phyloP scores from a whole-genome alignment of 1,140 invertebrate species.

The Caerostris extrusa region DNA sequence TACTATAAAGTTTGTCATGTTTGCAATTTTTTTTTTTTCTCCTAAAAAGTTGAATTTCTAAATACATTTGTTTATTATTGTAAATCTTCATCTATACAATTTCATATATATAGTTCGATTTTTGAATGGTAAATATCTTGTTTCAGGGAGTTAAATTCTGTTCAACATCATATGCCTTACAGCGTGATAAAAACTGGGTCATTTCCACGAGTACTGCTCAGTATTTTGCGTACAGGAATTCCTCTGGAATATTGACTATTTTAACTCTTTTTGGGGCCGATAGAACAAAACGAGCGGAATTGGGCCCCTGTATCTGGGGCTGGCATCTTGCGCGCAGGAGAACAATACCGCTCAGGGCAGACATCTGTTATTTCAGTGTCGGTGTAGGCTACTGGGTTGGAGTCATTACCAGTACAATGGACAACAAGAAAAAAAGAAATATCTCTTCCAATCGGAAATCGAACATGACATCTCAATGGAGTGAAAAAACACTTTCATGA shows the following conservation, averaged over 20 bases:
- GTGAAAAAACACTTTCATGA: not conserved
- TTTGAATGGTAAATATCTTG: too few relatives aligned
- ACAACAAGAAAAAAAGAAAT: not conserved
- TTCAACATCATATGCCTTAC: too few relatives aligned
- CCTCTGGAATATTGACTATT: not conserved
- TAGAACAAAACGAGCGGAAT: not conserved
- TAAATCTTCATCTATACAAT: too few relatives aligned
- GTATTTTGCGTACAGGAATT: not conserved
- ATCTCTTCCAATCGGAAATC: not conserved
- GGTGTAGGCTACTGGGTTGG: slow-evolving; percentile 24
- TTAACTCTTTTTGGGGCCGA: not conserved
- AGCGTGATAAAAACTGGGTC: too few relatives aligned
- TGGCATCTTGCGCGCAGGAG: not conserved
- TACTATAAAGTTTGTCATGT: too few relatives aligned
- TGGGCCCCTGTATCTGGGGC: not conserved
- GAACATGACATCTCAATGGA: slow-evolving; percentile 20
- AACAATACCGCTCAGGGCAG: slow-evolving; percentile 7
- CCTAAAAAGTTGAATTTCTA: too few relatives aligned
- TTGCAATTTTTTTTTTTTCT: too few relatives aligned
- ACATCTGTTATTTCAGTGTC: slow-evolving; percentile 11
- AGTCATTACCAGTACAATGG: slow-evolving; percentile 3
- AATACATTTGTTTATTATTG: too few relatives aligned
- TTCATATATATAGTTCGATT: too few relatives aligned
- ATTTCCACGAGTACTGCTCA: not conserved
- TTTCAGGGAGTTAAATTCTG: too few relatives aligned